These are phyloP conservation scores for Scophthalmus maximus DNA, from an alignment of 2,113 vertebrate genomes.

Conservation along the genomic window DNA sequence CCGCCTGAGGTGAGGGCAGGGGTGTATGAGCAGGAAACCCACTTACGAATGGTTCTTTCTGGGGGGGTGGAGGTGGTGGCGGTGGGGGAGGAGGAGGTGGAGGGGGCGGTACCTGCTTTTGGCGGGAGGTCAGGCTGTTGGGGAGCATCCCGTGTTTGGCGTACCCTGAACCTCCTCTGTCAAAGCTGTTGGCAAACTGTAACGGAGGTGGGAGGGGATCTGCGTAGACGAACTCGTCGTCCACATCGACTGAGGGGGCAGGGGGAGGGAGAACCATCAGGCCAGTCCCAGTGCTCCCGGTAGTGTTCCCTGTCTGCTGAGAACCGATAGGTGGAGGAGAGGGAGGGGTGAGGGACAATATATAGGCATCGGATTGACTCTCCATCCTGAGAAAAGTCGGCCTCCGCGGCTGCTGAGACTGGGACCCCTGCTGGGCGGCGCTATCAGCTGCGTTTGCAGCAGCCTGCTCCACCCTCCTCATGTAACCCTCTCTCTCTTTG, in stretches of 20 bases:
- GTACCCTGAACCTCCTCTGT: conserved; percentile 77
- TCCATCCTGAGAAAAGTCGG: conserved; percentile 84
- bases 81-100: conserved; percentile 69
- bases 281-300: conserved; percentile 76
- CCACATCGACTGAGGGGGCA: conserved; percentile 90
- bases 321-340: conserved; percentile 72
- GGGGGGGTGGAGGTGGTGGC: conserved; percentile 66
- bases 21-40: conserved; percentile 75
- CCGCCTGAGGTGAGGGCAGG: conserved; percentile 83
- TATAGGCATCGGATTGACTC: conserved; percentile 79
- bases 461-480: conserved; percentile 76
- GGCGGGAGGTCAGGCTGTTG: conserved; percentile 65
- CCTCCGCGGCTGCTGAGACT: conserved; percentile 69
- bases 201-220: conserved; percentile 92
- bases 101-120: conserved; percentile 62
- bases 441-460: conserved; percentile 47
- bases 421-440: conserved; percentile 59
- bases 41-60: conserved; percentile 73
- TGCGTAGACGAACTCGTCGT: conserved; percentile 91
- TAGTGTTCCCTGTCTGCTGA: conserved; percentile 50
- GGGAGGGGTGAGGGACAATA: conserved; percentile 81
- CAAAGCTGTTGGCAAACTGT: conserved; percentile 95
- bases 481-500: conserved; percentile 75
- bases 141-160: conserved; percentile 64
- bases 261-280: conserved; percentile 91